Base-by-base conservation (phyloP, 2,888 invertebrate species). In the Priapulus caudatus region DNA sequence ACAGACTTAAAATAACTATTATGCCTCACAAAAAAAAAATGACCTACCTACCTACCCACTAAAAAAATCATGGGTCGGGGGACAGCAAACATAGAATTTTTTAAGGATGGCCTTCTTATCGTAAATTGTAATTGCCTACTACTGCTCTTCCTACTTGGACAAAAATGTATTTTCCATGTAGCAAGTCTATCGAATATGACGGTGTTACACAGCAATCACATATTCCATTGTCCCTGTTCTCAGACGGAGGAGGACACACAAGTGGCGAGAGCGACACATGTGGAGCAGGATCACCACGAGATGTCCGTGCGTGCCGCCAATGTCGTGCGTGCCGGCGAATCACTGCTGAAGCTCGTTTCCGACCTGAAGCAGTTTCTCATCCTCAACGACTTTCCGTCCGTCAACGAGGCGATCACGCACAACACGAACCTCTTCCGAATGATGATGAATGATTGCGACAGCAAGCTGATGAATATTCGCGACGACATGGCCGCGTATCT, bases 351-450 rank as follows among this genome's bases (percentile, higher is more conserved):
- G 71, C 75, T 98, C 22, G 92, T 95, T 1, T 90, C 93, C 0
- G 95, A 97, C 69, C 88, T 98, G 57, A 97, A 97, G 67, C 95
- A 98, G 68, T 98, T 95, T 71, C 76, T 97, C 45, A 93, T 97
- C 64, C 77, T 98, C 19, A 97, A 97, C 71, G 97, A 98, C 73
- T 98, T 98, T 68, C 92, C 92, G 45, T 92, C 93, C 1, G 90
- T 97, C 0, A 97, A 97, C 70, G 92, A 95, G 67, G 89, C 93
- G 0, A 95, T 97, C 58, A 83, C 86, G n/a, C 84, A 86, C 61
- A 92, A 91, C 68, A 88, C 88, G 0, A 86, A 87, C 67, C 72
- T 90, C 10, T 91, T 88, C 67, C 81, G 89, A 52, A 84, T 85
- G 0, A 88, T 88, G 66, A 91, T 92, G 74, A 82, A 82, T 47